phyloP scores from a whole-genome alignment of 2,113 vertebrate genomes.

The Ammospiza caudacuta region DNA sequence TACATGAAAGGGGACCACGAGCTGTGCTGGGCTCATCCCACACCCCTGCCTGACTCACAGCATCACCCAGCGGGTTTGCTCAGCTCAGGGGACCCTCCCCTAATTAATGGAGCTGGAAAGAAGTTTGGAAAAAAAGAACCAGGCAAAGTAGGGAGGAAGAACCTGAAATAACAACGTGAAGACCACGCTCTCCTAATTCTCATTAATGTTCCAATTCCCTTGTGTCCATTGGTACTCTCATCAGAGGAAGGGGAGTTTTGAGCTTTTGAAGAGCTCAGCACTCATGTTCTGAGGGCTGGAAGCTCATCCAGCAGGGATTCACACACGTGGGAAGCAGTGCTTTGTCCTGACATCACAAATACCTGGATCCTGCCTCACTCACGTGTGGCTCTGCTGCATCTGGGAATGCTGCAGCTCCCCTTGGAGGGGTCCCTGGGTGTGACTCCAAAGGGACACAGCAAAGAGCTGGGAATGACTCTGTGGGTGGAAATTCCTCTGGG shows the following conservation, averaged over 20 bases:
- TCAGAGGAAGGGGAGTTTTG: background rate
- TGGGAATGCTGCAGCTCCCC: background rate
- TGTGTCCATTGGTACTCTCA: background rate
- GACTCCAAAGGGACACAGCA: background rate
- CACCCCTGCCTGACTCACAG: background rate
- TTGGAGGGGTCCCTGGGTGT: fast-evolving
- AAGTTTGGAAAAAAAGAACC: background rate
- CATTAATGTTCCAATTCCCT: background rate
- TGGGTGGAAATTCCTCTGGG: background rate
- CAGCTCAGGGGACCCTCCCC: background rate
- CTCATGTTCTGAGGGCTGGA: background rate
- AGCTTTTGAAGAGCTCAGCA: background rate
- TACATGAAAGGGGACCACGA: background rate
- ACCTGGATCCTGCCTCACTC: background rate
- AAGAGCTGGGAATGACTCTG: background rate
- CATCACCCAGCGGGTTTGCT: background rate
- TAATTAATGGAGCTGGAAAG: background rate
- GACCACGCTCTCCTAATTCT: background rate
- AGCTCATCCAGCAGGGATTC: background rate
- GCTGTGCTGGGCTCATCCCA: background rate
- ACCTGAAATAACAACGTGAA: background rate
- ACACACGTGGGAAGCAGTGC: too few species aligned
- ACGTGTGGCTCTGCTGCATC: background rate
- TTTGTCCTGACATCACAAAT: background rate
- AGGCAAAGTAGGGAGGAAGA: background rate